Conservation (phyloP, 1,140 invertebrate species). For the Trichomalopsis sarcophagae region DNA sequence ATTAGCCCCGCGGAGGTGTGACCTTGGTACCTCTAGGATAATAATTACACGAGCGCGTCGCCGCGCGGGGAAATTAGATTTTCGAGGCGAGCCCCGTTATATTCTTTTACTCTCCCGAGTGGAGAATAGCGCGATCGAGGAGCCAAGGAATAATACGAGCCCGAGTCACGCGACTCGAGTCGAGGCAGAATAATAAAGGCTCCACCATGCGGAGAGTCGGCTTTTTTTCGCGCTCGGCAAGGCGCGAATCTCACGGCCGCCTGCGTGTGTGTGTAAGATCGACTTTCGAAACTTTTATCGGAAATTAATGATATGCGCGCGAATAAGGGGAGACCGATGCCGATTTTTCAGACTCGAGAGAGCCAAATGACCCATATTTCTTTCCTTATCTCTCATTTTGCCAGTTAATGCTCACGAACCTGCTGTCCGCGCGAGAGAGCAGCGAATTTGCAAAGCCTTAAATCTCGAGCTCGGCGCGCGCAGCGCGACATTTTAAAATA, state of each 20-base stretch:
- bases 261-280: not conserved
- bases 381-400: not conserved
- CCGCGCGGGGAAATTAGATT: conserved; percentile 23
- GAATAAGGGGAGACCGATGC: too few species aligned
- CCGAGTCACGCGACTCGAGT: not conserved
- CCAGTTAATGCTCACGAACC: not conserved
- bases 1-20: not conserved
- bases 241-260: not conserved
- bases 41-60: conserved; percentile 11
- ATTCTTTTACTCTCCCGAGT: not conserved
- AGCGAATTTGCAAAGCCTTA: not conserved
- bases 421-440: not conserved
- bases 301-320: not conserved
- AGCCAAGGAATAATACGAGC: not conserved
- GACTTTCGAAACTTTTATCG: conserved; percentile 27
- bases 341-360: not conserved
- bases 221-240: not conserved
- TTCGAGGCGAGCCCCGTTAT: not conserved
- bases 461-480: not conserved
- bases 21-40: conserved; percentile 18
- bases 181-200: not conserved
- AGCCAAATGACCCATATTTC: not conserved
- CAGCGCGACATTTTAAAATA: not conserved
- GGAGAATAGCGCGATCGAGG: not conserved
- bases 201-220: too few species aligned